These are phyloP conservation scores for Brachylomia viminalis DNA, from an alignment of 2,888 invertebrate species.

Conservation along the genomic window DNA sequence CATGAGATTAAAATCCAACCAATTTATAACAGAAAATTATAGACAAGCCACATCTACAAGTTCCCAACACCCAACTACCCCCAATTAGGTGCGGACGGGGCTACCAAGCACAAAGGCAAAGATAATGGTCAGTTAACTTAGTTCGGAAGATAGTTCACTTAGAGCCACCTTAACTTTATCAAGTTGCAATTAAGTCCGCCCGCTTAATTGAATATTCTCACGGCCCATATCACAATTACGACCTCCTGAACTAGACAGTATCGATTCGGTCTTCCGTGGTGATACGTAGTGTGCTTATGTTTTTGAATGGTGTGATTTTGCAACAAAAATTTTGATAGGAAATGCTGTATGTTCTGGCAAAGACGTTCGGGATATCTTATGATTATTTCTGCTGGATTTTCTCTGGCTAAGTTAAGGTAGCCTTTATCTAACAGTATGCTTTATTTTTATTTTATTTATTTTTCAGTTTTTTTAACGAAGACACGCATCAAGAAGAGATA, in stretches of 20 bases:
- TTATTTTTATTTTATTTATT: neutral
- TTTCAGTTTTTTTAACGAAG: neutral
- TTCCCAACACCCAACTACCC: conserved; percentile 68
- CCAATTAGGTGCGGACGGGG: conserved; percentile 87
- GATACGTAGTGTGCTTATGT: neutral
- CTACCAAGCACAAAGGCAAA: conserved; percentile 88
- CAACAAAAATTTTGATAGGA: neutral
- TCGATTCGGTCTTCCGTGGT: conserved; percentile 74
- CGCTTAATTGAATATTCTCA: conserved; percentile 89
- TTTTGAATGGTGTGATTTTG: neutral
- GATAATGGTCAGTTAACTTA: conserved; percentile 91
- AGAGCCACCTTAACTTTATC: conserved; percentile 88
- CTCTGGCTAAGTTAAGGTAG: neutral
- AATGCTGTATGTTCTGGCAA: neutral
- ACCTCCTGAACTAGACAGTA: conserved; percentile 86
- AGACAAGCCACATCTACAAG: conserved; percentile 69
- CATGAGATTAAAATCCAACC: neutral
- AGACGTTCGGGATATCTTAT: neutral
- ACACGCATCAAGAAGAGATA: neutral
- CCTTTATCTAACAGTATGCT: neutral
- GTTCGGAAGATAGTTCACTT: conserved; percentile 90
- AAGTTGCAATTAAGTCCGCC: conserved; percentile 89
- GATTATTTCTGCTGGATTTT: neutral
- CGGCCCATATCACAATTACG: conserved; percentile 87
- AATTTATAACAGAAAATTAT: conserved; percentile 3